A percentile compares a stretch with the other conserved stretches of the same genome.
Conservation (phyloP, 2,888 invertebrate genomes). For the Odontomyia ornata region DNA sequence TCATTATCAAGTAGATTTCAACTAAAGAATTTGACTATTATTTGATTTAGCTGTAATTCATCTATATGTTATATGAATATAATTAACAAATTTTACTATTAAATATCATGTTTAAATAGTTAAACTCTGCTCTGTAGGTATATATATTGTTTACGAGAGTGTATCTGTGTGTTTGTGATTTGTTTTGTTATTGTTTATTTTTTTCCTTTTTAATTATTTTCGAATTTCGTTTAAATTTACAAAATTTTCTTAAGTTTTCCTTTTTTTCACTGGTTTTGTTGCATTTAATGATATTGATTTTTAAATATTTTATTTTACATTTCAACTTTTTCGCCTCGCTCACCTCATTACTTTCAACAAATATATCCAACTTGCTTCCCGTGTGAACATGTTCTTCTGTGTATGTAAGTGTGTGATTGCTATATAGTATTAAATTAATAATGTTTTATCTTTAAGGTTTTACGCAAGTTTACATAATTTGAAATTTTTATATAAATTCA, state of each 20-base stretch:
- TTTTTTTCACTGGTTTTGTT: slow-evolving; percentile 23
- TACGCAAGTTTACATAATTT: slow-evolving; percentile 35
- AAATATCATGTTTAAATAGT: slow-evolving; percentile 39
- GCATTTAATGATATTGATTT: slow-evolving; percentile 29
- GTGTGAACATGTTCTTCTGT: slow-evolving; percentile 7
- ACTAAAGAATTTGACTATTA: slow-evolving; percentile 40
- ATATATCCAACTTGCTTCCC: not conserved
- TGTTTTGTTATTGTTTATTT: not conserved
- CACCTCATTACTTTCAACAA: too few relatives aligned
- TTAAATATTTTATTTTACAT: slow-evolving; percentile 2
- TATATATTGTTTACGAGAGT: slow-evolving; percentile 2
- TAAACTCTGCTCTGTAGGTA: slow-evolving; percentile 43
- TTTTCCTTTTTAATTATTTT: not conserved
- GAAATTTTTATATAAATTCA: slow-evolving; percentile 39
- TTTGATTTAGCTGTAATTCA: slow-evolving; percentile 32
- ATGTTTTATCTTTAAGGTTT: slow-evolving; percentile 23
- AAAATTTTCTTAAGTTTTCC: not conserved
- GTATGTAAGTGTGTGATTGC: slow-evolving; percentile 4
- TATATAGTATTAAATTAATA: slow-evolving; percentile 32
- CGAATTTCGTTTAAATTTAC: not conserved
- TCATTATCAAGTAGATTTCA: slow-evolving; percentile 32
- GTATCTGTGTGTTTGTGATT: slow-evolving; percentile 30
- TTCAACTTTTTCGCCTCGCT: not conserved
- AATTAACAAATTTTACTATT: slow-evolving; percentile 40
- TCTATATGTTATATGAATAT: slow-evolving; percentile 33